These are phyloP conservation scores for Pseudocheirus occidentalis DNA, from an alignment of 2,797 vertebrate species.

Conservation along the genomic window DNA sequence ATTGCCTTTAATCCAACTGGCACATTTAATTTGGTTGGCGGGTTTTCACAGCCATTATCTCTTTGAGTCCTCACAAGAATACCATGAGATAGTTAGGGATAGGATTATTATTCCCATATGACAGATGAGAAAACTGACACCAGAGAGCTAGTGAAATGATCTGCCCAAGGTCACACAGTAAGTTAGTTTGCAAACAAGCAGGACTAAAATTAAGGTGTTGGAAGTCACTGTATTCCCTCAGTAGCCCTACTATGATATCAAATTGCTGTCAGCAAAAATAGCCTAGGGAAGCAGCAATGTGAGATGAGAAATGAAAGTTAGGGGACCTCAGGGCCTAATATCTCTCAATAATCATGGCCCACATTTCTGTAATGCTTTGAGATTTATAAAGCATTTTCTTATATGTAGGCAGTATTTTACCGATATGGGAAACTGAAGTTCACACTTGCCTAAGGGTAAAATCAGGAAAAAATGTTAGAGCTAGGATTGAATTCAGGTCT, in stretches of 20 bases:
- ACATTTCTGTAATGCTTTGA: neutral
- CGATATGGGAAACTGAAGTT: neutral
- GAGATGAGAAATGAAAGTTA: neutral
- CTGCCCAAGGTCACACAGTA: neutral
- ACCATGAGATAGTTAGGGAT: neutral
- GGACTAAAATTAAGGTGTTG: neutral
- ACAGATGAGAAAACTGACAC: neutral
- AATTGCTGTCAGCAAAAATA: neutral
- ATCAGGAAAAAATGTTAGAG: neutral
- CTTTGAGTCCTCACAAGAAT: neutral
- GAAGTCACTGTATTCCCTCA: neutral
- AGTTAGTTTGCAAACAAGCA: neutral
- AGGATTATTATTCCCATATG: neutral
- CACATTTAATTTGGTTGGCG: neutral
- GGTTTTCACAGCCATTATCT: neutral
- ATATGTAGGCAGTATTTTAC: neutral
- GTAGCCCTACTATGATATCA: neutral
- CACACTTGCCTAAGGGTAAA: neutral
- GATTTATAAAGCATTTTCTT: neutral
- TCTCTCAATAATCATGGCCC: neutral
- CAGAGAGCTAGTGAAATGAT: neutral
- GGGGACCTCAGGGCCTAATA: neutral
- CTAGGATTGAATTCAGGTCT: neutral
- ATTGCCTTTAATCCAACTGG: neutral
- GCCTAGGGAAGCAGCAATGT: neutral